These are phyloP conservation scores for Pyrgilauda ruficollis DNA, from an alignment of 2,113 vertebrate genomes.

Conservation along the genomic window DNA sequence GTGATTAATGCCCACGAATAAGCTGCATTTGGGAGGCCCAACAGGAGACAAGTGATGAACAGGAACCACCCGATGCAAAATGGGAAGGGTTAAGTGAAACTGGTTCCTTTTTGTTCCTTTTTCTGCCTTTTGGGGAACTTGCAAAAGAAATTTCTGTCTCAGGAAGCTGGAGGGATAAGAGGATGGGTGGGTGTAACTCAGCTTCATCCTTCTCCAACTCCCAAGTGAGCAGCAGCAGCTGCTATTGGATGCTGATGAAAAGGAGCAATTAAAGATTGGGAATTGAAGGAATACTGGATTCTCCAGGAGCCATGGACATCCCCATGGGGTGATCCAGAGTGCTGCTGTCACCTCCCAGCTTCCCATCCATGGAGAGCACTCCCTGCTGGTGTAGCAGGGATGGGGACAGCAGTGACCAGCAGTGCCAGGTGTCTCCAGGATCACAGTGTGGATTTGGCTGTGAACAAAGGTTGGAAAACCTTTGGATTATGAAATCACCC, in stretches of 20 bases:
- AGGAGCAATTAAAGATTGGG: neutral
- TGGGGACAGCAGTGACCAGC: neutral
- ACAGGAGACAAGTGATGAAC: neutral
- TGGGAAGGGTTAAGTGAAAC: neutral
- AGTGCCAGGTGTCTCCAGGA: neutral
- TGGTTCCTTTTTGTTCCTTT: slow-evolving; percentile 13
- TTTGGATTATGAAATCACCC: neutral
- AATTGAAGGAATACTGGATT: neutral
- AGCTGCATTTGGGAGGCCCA: neutral
- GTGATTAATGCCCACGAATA: neutral
- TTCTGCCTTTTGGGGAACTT: slow-evolving; percentile 45
- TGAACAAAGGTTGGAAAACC: neutral
- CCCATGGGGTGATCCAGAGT: accelerated
- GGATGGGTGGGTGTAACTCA: slow-evolving; percentile 39
- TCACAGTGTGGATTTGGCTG: neutral
- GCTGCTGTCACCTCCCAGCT: neutral
- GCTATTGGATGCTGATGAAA: slow-evolving; percentile 1
- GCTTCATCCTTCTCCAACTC: slow-evolving; percentile 23
- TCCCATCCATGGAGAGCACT: neutral
- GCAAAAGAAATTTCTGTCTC: neutral
- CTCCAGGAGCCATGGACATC: neutral
- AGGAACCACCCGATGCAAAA: neutral
- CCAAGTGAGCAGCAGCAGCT: slow-evolving; percentile 13
- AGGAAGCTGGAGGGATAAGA: slow-evolving; percentile 29
- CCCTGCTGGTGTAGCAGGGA: neutral